A percentile compares a stretch with the other conserved stretches of the same genome.
phyloP scores from a whole-genome alignment of 2,888 invertebrate genomes.

The Ischnus inquisitorius region DNA sequence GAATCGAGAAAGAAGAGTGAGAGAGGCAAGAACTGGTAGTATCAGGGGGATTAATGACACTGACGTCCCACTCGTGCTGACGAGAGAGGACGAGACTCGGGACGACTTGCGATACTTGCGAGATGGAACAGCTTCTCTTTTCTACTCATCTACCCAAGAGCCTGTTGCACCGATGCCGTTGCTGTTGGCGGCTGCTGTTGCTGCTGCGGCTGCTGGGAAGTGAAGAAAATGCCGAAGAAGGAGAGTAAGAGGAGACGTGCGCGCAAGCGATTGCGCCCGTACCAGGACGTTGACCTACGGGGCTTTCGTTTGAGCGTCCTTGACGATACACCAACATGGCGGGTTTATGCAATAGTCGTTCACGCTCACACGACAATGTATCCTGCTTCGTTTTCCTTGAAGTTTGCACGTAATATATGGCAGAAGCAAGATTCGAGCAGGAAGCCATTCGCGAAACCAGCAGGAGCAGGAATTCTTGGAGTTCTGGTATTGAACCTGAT shows the following conservation, averaged over 20 bases:
- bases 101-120: conserved; percentile 52
- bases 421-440: conserved; percentile 17
- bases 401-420: conserved; percentile 40
- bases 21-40: conserved; percentile 75
- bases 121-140: conserved; percentile 46
- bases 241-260: conserved; percentile 67
- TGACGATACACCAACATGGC: conserved; percentile 80
- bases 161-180: conserved; percentile 17
- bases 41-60: conserved; percentile 80
- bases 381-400: conserved; percentile 52
- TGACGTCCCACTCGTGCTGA: conserved; percentile 80
- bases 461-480: conserved; percentile 43
- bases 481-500: conserved; percentile 1
- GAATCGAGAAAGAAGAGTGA: conserved; percentile 70
- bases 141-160: conserved; percentile 17
- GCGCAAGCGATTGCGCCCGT: conserved; percentile 59
- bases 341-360: conserved; percentile 80
- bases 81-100: conserved; percentile 62
- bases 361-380: conserved; percentile 75
- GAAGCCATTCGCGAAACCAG: conserved; percentile 7
- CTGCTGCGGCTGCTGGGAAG: conserved; percentile 60
- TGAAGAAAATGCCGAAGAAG: conserved; percentile 71
- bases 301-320: conserved; percentile 81
- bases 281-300: conserved; percentile 81
- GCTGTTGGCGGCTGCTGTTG: conserved; percentile 38